Evolutionary conservation across 1,140 invertebrate species (phyloP).

Genomic region (Tetramorium simillimum): DNA sequence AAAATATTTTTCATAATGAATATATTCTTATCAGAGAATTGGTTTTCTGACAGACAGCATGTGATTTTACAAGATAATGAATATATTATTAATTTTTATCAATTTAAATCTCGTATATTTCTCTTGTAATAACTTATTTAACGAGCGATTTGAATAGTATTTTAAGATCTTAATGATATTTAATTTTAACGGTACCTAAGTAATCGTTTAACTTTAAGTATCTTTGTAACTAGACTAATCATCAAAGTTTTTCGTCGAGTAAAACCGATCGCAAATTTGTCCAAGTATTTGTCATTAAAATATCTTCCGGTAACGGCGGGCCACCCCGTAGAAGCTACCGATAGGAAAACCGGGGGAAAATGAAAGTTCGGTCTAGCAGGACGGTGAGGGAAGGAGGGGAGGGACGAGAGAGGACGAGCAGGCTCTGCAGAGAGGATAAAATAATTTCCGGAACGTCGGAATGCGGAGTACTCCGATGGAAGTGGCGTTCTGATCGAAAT

Average conservation of each 20-base stretch:
- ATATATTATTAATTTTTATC: not conserved
- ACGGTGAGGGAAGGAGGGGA: not conserved
- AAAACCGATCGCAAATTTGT: constrained; percentile 21
- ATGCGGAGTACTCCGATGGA: constrained; percentile 64
- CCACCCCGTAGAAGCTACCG: constrained; percentile 38
- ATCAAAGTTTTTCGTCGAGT: not conserved
- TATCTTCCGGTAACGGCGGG: constrained; percentile 22
- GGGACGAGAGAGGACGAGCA: constrained; percentile 15
- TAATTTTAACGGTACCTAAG: not conserved
- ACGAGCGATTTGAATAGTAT: not conserved
- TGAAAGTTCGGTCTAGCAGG: constrained; percentile 41
- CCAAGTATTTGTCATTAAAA: constrained; percentile 49
- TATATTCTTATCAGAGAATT: not conserved
- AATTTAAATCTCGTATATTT: not conserved
- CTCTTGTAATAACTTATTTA: not conserved
- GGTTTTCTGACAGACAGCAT: not conserved
- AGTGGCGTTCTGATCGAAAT: constrained; percentile 65
- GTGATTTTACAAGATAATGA: not conserved
- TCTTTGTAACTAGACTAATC: not conserved
- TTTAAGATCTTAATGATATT: not conserved
- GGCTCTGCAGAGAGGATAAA: constrained; percentile 64
- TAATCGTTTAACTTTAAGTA: constrained; percentile 8
- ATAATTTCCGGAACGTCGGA: constrained; percentile 74
- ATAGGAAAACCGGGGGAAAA: constrained; percentile 50
- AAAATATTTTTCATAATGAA: not conserved